Percentiles rank a stretch among this genome's conserved stretches.
These are phyloP conservation scores for Eustalomyia histrio DNA, from an alignment of 2,888 invertebrate genomes.

Conservation along the genomic window DNA sequence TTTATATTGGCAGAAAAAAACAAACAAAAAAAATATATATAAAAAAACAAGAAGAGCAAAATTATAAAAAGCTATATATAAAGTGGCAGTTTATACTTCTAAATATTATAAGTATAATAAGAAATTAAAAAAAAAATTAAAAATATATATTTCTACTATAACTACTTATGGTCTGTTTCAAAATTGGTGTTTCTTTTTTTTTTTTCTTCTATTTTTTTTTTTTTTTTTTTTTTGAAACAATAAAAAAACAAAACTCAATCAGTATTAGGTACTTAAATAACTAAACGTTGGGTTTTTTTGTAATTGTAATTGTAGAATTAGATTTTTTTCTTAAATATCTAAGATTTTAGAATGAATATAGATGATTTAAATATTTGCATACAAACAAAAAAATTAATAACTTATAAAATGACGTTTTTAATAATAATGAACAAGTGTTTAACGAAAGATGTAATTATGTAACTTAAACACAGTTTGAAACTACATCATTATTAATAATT, in stretches of 20 bases:
- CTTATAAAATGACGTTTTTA: conserved; percentile 30
- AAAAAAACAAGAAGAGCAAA: not conserved
- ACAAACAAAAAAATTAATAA: conserved; percentile 16
- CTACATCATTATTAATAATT: not conserved
- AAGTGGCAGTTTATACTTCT: conserved; percentile 47
- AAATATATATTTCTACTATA: conserved; percentile 5
- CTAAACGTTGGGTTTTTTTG: conserved; percentile 60
- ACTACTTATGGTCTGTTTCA: conserved; percentile 53
- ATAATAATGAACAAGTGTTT: not conserved
- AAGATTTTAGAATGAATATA: conserved; percentile 13
- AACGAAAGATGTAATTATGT: conserved; percentile 2
- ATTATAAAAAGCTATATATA: conserved; percentile 14
- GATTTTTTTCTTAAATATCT: conserved; percentile 36
- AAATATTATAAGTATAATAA: conserved; percentile 6
- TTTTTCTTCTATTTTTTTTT: too few species aligned
- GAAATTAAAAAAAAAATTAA: not conserved
- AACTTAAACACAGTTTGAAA: not conserved
- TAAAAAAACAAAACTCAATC: not conserved
- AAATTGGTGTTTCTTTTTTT: conserved; percentile 52
- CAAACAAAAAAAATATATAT: not conserved
- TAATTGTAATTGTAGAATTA: conserved; percentile 21
- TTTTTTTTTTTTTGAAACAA: too few species aligned
- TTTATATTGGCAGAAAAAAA: conserved; percentile 4
- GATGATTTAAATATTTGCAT: not conserved
- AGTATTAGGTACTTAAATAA: conserved; percentile 53